These are phyloP conservation scores for Iselma pallidipennis DNA, from an alignment of 2,888 invertebrate species.

Conservation along the genomic window DNA sequence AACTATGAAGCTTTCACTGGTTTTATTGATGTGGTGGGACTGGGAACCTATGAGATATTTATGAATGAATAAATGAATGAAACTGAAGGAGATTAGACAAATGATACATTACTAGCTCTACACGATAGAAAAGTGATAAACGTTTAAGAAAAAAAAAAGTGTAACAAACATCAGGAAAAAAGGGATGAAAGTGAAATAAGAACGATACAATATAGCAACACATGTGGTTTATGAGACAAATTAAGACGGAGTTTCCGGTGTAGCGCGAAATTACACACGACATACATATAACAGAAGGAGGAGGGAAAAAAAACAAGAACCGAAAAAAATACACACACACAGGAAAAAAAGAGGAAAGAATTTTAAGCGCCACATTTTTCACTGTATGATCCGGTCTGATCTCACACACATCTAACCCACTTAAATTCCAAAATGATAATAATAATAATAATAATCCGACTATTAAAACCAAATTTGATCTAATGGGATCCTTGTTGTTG, in stretches of 20 bases:
- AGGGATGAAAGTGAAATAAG: not conserved
- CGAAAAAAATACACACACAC: not conserved
- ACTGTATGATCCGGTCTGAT: not conserved
- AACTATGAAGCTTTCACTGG: too few species aligned
- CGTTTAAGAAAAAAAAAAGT: conserved; percentile 4
- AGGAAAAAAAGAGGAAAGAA: not conserved
- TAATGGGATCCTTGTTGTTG: not conserved
- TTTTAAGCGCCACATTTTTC: not conserved
- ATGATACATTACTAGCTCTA: too few species aligned
- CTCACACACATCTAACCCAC: conserved; percentile 1
- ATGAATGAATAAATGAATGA: conserved; percentile 31
- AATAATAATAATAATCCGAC: not conserved
- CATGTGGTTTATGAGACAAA: conserved; percentile 33
- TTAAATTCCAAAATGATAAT: conserved; percentile 13
- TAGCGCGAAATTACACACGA: conserved; percentile 13
- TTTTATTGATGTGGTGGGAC: conserved; percentile 27
- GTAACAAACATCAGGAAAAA: conserved; percentile 29
- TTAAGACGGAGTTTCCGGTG: conserved; percentile 29
- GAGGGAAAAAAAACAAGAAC: conserved; percentile 4
- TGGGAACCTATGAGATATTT: conserved; percentile 7
- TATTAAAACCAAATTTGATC: conserved; percentile 15
- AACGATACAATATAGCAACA: conserved; percentile 31
- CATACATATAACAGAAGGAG: too few species aligned
- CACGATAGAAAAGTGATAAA: not conserved
- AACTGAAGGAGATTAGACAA: conserved; percentile 26